A percentile compares a stretch with the other conserved stretches of the same genome.
Conservation (phyloP, 1,140 invertebrate species). For the Laupala kohalensis region DNA sequence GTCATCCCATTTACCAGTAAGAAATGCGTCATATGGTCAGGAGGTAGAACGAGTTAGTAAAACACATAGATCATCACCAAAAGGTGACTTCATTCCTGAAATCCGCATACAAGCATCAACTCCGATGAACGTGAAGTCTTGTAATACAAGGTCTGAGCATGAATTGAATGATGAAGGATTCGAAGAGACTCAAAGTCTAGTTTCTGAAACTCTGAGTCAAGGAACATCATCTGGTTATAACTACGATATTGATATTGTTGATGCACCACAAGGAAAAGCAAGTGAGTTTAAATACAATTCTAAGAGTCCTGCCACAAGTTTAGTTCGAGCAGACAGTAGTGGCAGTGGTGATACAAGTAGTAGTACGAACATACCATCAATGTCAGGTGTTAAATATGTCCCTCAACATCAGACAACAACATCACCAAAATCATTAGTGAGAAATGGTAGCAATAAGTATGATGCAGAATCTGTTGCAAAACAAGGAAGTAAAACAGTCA, state of each 20-base stretch:
- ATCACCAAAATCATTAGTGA: not conserved
- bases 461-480: not conserved
- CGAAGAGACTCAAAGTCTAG: slow-evolving; percentile 73
- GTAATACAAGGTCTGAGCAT: slow-evolving; percentile 30
- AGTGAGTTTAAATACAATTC: not conserved
- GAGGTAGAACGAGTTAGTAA: not conserved
- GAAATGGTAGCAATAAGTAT: not conserved
- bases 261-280: not conserved
- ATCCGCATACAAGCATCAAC: slow-evolving; percentile 27
- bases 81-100: slow-evolving; percentile 30
- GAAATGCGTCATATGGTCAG: not conserved
- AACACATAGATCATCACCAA: slow-evolving; percentile 16
- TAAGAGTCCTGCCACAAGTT: slow-evolving; percentile 1
- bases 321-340: slow-evolving; percentile 22
- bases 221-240: slow-evolving; percentile 44
- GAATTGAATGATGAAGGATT: slow-evolving; percentile 77
- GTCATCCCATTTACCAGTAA: not conserved
- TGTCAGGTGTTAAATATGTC: not conserved
- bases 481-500: not conserved
- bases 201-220: slow-evolving; percentile 70
- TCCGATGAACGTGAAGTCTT: slow-evolving; percentile 24
- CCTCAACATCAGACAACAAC: not conserved
- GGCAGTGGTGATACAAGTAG: slow-evolving; percentile 21
- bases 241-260: slow-evolving; percentile 1
- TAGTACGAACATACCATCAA: slow-evolving; percentile 1